Evolutionary conservation across 2,113 vertebrate species (phyloP), one percentile per base, ranked within the genome.

Genomic region (Planiliza haematocheilus): DNA sequence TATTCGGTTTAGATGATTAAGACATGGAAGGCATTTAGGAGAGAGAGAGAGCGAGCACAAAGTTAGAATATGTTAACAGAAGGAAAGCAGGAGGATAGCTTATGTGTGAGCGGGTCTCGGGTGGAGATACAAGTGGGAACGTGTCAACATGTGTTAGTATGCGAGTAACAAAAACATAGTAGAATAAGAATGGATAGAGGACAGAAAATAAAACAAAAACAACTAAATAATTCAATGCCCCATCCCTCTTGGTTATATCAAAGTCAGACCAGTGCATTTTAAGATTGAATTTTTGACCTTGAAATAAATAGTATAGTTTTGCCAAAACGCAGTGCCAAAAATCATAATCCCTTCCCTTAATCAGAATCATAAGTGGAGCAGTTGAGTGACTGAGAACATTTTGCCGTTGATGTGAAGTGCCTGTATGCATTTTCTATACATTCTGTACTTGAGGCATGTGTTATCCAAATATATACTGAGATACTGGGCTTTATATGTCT

Each of bases 231-330:
- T 30, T 20, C 30, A 57, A 18, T 46, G 41, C n/a, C 12, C 11
- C 34, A 39, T 46, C 10, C 12, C 20, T 37, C 10, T 39, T 64
- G 10, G 1, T 77, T 74, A 53, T 13, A 65, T 62, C 37, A 50
- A 52, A 79, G 75, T 62, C 45, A 61, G 73, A 43, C 20, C n/a
- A 16, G 20, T 41, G 14, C 7, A 68, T 57, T 70, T 67, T 53
- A 16, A 46, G 11, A 58, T 74, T 67, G 14, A 56, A 53, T 69
- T 70, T 21, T 56, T 72, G 24, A 70, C 80, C 63, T 76, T 86
- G 57, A 66, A 52, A 53, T 63, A 18, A 34, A 16, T 49, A 60
- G 48, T 56, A 53, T 0, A 3, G 9, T 63, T 43, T 21, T 72
- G 55, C 51, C 77, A 65, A n/a, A 76, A 66, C 61, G 56, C 57